Evolutionary conservation across 2,797 vertebrate genomes (phyloP).

Genomic region (Prionace glauca): DNA sequence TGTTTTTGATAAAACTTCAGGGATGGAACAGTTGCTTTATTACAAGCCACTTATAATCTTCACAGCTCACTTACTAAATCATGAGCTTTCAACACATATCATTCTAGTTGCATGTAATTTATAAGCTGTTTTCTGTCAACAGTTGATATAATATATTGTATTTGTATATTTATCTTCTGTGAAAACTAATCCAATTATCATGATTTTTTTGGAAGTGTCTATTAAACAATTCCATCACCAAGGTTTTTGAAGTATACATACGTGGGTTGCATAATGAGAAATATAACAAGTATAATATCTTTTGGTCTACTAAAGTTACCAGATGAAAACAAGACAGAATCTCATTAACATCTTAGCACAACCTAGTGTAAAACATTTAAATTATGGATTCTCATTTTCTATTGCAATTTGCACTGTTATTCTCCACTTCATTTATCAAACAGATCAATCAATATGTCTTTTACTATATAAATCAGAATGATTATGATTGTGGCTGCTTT

Average conservation of each 20-base stretch:
- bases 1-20: not conserved
- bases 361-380: not conserved
- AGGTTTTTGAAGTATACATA: not conserved
- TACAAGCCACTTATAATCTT: not conserved
- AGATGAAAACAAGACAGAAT: not conserved
- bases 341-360: not conserved
- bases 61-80: not conserved
- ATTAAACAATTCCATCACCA: not conserved
- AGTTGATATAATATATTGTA: not conserved
- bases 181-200: not conserved
- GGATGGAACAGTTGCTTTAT: not conserved
- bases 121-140: not conserved
- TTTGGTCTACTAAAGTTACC: not conserved
- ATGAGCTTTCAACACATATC: not conserved
- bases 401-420: not conserved
- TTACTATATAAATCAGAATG: not conserved
- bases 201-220: not conserved
- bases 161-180: not conserved
- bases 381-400: not conserved
- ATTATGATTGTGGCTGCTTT: not conserved
- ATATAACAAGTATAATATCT: not conserved
- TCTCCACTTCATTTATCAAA: conserved; percentile 1
- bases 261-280: not conserved
- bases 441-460: not conserved
- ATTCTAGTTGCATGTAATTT: not conserved